Conservation (phyloP, 2,888 invertebrate genomes). For the Hymenopus coronatus region DNA sequence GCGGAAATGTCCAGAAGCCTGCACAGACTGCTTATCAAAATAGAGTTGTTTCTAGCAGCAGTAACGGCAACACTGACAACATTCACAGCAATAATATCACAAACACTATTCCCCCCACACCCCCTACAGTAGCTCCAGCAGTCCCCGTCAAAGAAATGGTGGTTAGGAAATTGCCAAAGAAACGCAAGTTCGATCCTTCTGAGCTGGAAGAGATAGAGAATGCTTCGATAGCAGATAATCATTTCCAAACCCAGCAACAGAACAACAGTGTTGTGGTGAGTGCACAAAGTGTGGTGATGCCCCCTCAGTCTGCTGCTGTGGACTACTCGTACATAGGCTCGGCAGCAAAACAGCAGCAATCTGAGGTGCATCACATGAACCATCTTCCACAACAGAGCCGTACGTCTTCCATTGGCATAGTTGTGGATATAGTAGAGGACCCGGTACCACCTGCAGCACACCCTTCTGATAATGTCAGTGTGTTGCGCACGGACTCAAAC, state of each 20-base stretch:
- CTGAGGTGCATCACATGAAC: conserved; percentile 16
- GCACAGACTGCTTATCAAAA: neutral
- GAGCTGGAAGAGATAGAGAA: conserved; percentile 68
- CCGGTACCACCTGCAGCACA: conserved; percentile 37
- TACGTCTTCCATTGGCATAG: conserved; percentile 18
- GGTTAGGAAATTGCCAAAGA: conserved; percentile 82
- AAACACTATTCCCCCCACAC: neutral
- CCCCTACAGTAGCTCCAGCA: neutral
- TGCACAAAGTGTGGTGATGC: conserved; percentile 46
- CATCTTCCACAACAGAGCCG: conserved; percentile 22
- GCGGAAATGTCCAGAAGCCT: neutral
- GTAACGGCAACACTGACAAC: neutral
- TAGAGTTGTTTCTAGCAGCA: neutral
- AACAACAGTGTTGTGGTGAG: conserved; percentile 40
- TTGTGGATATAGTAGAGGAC: conserved; percentile 23
- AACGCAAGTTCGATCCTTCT: conserved; percentile 81
- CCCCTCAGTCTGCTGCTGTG: conserved; percentile 57
- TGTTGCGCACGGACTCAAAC: conserved; percentile 37
- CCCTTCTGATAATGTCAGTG: conserved; percentile 35
- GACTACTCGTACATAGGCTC: conserved; percentile 54
- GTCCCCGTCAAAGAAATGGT: conserved; percentile 20
- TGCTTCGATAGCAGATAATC: conserved; percentile 34
- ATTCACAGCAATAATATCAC: neutral
- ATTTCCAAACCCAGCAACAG: conserved; percentile 32
- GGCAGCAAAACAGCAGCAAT: conserved; percentile 15